Percentiles rank a stretch among this genome's conserved stretches.
Conservation (phyloP, 2,888 invertebrate genomes). For the Bibio marci region DNA sequence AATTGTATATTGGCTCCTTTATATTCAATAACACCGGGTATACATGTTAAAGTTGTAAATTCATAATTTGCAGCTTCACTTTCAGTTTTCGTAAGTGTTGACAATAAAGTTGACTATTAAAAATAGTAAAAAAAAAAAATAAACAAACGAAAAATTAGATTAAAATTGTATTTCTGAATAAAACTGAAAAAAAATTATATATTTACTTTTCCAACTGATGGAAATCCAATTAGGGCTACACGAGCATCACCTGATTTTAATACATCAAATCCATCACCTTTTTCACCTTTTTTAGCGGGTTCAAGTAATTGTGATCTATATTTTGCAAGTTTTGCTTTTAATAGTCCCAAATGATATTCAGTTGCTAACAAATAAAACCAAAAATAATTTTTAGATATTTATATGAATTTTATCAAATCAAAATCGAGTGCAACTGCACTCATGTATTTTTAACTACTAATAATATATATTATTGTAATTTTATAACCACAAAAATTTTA, state of each 20-base stretch:
- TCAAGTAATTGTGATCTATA: conserved; percentile 88
- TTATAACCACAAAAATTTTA: no score
- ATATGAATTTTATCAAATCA: no score
- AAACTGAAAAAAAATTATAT: conserved; percentile 1
- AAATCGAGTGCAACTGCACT: no score
- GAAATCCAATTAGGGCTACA: conserved; percentile 95
- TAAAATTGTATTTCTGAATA: background rate
- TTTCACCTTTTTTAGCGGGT: conserved; percentile 84
- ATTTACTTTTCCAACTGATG: conserved; percentile 85
- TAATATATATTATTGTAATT: no score
- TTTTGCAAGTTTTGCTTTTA: conserved; percentile 94
- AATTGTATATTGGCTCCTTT: conserved; percentile 97
- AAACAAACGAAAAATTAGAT: background rate
- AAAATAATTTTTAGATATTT: no score
- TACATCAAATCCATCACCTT: conserved; percentile 97
- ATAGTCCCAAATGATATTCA: conserved; percentile 93
- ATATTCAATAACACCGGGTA: conserved; percentile 97
- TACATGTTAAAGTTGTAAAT: conserved; percentile 97
- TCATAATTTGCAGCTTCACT: conserved; percentile 96
- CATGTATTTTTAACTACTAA: no score
- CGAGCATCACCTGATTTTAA: conserved; percentile 98
- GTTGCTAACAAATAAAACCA: conserved; percentile 49
- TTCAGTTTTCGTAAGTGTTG: conserved; percentile 88
- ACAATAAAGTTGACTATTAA: conserved; percentile 70
- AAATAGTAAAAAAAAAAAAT: no score